A percentile compares a stretch with the other conserved stretches of the same genome.
These are phyloP conservation scores for Hydrozoanthus tunicans DNA, from an alignment of 64 coral and sea anemone species.

Conservation along the genomic window DNA sequence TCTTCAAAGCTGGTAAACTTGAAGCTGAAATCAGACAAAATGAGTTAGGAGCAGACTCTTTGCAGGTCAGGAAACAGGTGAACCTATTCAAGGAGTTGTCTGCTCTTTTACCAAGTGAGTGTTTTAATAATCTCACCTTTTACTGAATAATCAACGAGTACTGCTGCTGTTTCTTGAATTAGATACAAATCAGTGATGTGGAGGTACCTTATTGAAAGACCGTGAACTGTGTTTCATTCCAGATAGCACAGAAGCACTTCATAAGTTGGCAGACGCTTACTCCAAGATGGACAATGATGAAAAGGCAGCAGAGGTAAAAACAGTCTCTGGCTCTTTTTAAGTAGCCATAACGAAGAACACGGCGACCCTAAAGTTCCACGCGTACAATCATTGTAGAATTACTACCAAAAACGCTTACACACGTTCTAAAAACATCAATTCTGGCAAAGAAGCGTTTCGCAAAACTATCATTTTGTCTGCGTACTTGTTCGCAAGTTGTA, in stretches of 20 bases:
- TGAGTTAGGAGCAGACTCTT: background rate
- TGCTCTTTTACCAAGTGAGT: slow-evolving; percentile 39
- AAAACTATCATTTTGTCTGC: too few species aligned
- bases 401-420: too few species aligned
- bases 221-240: background rate
- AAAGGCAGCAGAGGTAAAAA: slow-evolving; percentile 23
- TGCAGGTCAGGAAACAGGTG: slow-evolving; percentile 4
- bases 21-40: slow-evolving; percentile 41
- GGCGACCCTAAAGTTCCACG: too few species aligned
- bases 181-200: too few species aligned
- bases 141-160: background rate
- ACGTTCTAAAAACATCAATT: too few species aligned
- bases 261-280: slow-evolving; percentile 40
- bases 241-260: slow-evolving; percentile 56
- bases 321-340: too few species aligned
- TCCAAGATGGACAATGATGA: slow-evolving; percentile 28
- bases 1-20: slow-evolving; percentile 33
- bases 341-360: too few species aligned
- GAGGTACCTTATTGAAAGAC: too few species aligned
- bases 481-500: too few species aligned
- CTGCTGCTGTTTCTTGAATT: background rate
- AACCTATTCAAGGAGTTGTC: slow-evolving; percentile 22
- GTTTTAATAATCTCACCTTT: too few species aligned
- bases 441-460: too few species aligned
- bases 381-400: too few species aligned